Evolutionary conservation across 1,140 invertebrate species (phyloP).

Genomic region (Myzus persicae): DNA sequence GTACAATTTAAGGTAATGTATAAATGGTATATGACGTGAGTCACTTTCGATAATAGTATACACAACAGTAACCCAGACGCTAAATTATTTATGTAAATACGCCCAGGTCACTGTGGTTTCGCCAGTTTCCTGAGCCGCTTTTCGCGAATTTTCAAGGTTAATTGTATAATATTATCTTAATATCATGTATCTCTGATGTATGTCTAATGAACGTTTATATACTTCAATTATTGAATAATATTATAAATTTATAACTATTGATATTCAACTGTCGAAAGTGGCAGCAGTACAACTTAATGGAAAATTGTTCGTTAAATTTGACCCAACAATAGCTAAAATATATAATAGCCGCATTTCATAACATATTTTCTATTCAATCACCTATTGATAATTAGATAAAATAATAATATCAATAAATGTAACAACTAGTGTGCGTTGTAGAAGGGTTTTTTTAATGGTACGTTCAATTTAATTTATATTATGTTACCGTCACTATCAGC

Average conservation of each 20-base stretch:
- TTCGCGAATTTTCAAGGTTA: constrained; percentile 5
- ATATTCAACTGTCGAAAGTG: neutral
- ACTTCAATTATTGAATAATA: neutral
- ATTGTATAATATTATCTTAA: neutral
- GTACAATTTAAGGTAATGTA: neutral
- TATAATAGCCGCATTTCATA: too few relatives aligned
- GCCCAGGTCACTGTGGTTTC: neutral
- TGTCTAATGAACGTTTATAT: neutral
- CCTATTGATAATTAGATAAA: neutral
- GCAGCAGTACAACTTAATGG: neutral
- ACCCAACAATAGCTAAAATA: neutral
- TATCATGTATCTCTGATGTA: neutral
- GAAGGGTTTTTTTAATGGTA: too few relatives aligned
- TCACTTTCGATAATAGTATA: constrained; percentile 4
- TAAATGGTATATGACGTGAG: neutral
- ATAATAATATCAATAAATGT: neutral
- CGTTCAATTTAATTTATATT: too few relatives aligned
- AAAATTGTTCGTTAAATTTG: neutral
- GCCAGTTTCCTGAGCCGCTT: neutral
- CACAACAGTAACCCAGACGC: neutral
- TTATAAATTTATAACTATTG: neutral
- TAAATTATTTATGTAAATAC: constrained; percentile 20
- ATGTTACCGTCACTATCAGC: too few relatives aligned
- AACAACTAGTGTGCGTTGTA: too few relatives aligned
- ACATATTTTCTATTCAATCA: too few relatives aligned